Conservation (phyloP, 1,140 invertebrate genomes). For the Mesaphorura yosii region DNA sequence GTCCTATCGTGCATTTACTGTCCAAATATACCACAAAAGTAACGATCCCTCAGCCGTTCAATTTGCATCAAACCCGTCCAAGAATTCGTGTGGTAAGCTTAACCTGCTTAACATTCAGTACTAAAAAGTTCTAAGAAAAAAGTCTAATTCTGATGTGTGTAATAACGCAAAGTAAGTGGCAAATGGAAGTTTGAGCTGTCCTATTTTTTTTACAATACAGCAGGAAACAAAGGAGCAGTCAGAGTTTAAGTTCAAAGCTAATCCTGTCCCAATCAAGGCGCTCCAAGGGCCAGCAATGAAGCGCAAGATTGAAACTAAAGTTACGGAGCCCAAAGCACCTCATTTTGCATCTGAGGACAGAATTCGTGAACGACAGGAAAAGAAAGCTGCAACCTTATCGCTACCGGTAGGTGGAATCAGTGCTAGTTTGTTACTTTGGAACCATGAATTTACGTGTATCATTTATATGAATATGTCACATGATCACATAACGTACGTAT, state of each 20-base stretch:
- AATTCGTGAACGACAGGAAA: conserved; percentile 19
- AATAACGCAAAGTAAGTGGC: background rate
- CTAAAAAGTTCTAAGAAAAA: too few relatives aligned
- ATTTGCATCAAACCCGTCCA: conserved; percentile 11
- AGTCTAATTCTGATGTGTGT: too few relatives aligned
- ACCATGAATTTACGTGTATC: background rate
- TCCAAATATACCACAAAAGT: conserved; percentile 4
- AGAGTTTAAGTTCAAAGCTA: conserved; percentile 22
- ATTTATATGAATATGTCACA: background rate
- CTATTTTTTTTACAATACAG: background rate
- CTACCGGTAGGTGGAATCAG: background rate
- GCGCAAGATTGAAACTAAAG: background rate
- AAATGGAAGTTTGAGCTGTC: background rate
- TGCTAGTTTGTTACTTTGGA: background rate
- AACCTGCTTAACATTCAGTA: background rate
- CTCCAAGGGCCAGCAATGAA: conserved; percentile 9
- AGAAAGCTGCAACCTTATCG: conserved; percentile 3
- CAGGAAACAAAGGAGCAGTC: background rate
- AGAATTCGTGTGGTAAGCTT: background rate
- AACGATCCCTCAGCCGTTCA: conserved; percentile 25
- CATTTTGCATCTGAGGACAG: conserved; percentile 29
- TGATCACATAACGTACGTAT: background rate
- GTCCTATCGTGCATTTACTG: too few relatives aligned
- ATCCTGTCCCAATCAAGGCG: conserved; percentile 21
- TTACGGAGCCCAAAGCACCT: conserved; percentile 3